Evolutionary conservation across 2,888 invertebrate species (phyloP).

Genomic region (Alloplasta piceator): DNA sequence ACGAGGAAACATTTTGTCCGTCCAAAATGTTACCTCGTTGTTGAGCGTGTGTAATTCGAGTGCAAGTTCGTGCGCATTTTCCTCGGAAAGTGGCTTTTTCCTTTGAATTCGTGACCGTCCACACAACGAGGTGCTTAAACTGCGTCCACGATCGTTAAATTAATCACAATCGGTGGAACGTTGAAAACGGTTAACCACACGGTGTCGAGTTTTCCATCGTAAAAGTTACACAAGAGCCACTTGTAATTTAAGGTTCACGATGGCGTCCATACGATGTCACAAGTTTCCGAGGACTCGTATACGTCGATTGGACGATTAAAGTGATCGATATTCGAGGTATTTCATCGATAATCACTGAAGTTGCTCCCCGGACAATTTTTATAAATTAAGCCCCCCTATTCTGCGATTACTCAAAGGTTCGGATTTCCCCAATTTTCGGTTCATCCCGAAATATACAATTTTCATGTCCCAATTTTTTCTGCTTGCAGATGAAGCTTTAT

Average conservation of each 20-base stretch:
- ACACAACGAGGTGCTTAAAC: constrained; percentile 22
- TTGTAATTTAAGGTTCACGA: constrained; percentile 28
- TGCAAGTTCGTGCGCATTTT: not conserved
- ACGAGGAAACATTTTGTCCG: too few relatives aligned
- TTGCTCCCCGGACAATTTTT: too few relatives aligned
- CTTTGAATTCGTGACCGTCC: constrained; percentile 22
- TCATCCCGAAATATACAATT: not conserved
- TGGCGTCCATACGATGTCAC: not conserved
- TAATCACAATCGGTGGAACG: constrained; percentile 36
- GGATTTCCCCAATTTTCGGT: not conserved
- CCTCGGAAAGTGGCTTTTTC: constrained; percentile 25
- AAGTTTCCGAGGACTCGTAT: too few relatives aligned
- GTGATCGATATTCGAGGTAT: too few relatives aligned
- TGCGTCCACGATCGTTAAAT: constrained; percentile 26
- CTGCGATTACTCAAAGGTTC: too few relatives aligned
- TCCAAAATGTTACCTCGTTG: too few relatives aligned
- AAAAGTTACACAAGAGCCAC: not conserved
- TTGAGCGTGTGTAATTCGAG: not conserved
- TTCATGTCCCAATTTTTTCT: not conserved
- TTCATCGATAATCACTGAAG: too few relatives aligned
- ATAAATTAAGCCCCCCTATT: too few relatives aligned
- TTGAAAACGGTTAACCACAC: constrained; percentile 41
- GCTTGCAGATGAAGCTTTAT: not conserved
- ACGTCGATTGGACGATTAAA: too few relatives aligned
- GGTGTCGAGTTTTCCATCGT: not conserved